A percentile compares a stretch with the other conserved stretches of the same genome.
These are phyloP conservation scores for Tolmerus cingulatus DNA, from an alignment of 2,888 invertebrate species.

Conservation along the genomic window DNA sequence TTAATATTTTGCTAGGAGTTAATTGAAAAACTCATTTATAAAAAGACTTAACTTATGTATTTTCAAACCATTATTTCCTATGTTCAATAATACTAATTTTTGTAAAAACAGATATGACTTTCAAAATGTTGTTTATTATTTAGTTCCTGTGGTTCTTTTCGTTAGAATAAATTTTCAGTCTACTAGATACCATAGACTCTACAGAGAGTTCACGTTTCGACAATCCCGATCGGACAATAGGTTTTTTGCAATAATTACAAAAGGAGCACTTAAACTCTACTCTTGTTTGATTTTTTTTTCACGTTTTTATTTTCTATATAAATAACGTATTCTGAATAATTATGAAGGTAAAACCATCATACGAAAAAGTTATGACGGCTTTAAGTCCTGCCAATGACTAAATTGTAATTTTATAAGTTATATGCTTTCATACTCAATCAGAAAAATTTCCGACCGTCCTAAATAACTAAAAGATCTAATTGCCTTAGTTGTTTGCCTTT, in stretches of 20 bases:
- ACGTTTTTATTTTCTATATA: constrained; percentile 23
- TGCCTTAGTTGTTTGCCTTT: constrained; percentile 47
- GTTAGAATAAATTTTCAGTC: constrained; percentile 40
- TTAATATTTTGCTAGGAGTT: neutral
- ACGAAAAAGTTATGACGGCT: constrained; percentile 33
- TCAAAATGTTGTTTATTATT: constrained; percentile 22
- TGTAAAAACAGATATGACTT: constrained; percentile 31
- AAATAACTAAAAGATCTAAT: constrained; percentile 43
- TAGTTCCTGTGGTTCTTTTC: constrained; percentile 22
- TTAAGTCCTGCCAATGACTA: constrained; percentile 41
- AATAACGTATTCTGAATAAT: constrained; percentile 37
- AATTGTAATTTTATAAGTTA: constrained; percentile 38
- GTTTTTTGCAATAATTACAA: constrained; percentile 4
- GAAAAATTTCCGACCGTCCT: constrained; percentile 24
- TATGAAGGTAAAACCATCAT: constrained; percentile 29
- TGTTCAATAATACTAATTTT: constrained; percentile 41
- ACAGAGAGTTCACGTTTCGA: neutral
- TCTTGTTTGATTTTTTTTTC: neutral
- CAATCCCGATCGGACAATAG: constrained; percentile 6
- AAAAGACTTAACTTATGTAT: constrained; percentile 40
- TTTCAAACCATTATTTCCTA: constrained; percentile 43
- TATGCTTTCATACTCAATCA: constrained; percentile 26
- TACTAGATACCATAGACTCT: constrained; percentile 34
- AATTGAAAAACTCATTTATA: constrained; percentile 20
- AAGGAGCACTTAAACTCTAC: constrained; percentile 27